Evolutionary conservation across 1,140 invertebrate species (phyloP), one percentile per base, ranked within the genome.

Genomic region (Diploscapter pachys): DNA sequence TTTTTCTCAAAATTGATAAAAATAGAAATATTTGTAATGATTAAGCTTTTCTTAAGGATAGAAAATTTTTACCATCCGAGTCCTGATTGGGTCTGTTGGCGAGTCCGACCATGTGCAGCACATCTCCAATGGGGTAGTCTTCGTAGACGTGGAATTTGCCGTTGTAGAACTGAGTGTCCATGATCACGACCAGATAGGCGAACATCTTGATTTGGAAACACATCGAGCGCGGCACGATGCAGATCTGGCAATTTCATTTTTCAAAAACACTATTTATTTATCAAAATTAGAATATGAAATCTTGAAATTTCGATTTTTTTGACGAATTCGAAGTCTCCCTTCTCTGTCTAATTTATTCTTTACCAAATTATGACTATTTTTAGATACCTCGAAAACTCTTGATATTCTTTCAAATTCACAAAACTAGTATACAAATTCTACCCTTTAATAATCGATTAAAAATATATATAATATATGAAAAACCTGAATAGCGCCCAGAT

Each of bases 111-210:
- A 99, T 99, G 88, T 99, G 95, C 6, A 99, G 87, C 0, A 99
- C 93, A 86, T 98, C 95, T 3, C 93, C 95, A 53, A 99, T 91
- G 0, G 95, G 93, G 87, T 98, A 99, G 87, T 99, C 96, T 87
- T 98, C 96, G 88, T 99, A 96, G 76, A 88, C 86, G 80, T 90
- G 90, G 61, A 87, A 87, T 81, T 97, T 96, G 64, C 96, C 97
- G 87, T 99, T 96, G 87, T 99, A 99, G 79, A 90, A 90, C 85
- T 98, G 95, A 0, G 96, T 98, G 83, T 99, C 97, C 91, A 98
- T 97, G 13, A 99, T 92, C 52, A 99, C 91, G 0, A 95, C 94
- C 13, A 99, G 89, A 87, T 98, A 93, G 0, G 93, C 91, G 65
- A 90, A 90, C 52, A 97, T 92, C 54, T 91, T 92, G 63, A 98